Evolutionary conservation across 2,888 invertebrate genomes (phyloP).

Genomic region (Papilio protenor): DNA sequence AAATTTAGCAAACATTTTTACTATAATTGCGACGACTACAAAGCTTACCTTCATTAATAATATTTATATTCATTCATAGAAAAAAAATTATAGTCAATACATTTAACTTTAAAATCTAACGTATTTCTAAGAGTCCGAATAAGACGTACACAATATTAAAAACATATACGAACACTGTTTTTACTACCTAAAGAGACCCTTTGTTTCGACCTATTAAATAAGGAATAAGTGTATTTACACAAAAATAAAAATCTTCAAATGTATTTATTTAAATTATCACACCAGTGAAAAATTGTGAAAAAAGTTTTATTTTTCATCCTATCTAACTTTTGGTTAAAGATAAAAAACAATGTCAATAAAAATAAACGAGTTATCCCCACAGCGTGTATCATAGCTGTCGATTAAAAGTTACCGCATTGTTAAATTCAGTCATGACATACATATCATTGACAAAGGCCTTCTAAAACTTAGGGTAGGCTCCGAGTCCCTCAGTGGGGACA

Average conservation of each 20-base stretch:
- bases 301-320: no score
- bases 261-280: no score
- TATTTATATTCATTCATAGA: not conserved
- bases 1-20: conserved; percentile 49
- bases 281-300: no score
- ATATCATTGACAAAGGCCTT: no score
- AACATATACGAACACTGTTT: not conserved
- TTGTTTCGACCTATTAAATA: no score
- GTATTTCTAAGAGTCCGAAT: not conserved
- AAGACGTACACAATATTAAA: not conserved
- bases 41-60: not conserved
- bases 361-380: not conserved
- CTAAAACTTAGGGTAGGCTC: no score
- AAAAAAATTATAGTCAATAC: not conserved
- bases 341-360: not conserved
- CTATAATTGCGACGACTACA: conserved; percentile 49
- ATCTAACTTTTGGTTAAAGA: not conserved
- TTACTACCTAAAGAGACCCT: no score
- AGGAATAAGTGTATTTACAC: no score
- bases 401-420: not conserved
- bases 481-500: no score
- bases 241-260: no score
- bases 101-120: not conserved
- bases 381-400: not conserved
- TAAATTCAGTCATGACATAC: not conserved